phyloP scores from a whole-genome alignment of 2,888 invertebrate genomes.

The Sympetrum striolatum region DNA sequence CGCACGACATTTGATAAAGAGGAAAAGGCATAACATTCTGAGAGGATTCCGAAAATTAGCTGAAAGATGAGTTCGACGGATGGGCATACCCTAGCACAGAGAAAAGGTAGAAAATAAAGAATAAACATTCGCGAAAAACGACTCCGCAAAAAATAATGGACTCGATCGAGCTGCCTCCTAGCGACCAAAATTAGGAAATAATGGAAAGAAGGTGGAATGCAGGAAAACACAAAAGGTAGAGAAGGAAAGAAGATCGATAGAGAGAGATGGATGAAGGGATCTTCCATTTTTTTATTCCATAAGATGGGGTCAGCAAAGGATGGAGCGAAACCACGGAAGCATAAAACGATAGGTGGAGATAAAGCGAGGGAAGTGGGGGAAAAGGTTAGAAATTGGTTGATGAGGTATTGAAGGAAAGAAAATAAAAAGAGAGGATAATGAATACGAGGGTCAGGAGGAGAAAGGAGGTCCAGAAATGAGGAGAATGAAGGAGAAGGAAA shows the following conservation, averaged over 20 bases:
- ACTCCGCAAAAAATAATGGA: too few relatives aligned
- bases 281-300: not conserved
- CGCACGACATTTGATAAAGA: too few relatives aligned
- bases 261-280: not conserved
- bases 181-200: too few relatives aligned
- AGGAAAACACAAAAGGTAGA: not conserved
- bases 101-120: too few relatives aligned
- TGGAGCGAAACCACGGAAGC: not conserved
- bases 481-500: not conserved
- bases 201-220: not conserved
- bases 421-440: constrained; percentile 5
- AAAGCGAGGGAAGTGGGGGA: not conserved
- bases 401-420: constrained; percentile 32
- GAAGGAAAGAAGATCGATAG: not conserved
- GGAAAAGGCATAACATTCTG: too few relatives aligned
- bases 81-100: too few relatives aligned
- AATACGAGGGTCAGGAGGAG: constrained; percentile 1
- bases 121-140: too few relatives aligned
- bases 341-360: not conserved
- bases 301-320: constrained; percentile 12
- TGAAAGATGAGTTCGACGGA: too few relatives aligned
- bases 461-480: not conserved
- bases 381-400: constrained; percentile 9
- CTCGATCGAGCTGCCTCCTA: too few relatives aligned
- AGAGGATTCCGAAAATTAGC: too few relatives aligned